Conservation (phyloP, 2,797 vertebrate genomes). For the Onychomys torridus region DNA sequence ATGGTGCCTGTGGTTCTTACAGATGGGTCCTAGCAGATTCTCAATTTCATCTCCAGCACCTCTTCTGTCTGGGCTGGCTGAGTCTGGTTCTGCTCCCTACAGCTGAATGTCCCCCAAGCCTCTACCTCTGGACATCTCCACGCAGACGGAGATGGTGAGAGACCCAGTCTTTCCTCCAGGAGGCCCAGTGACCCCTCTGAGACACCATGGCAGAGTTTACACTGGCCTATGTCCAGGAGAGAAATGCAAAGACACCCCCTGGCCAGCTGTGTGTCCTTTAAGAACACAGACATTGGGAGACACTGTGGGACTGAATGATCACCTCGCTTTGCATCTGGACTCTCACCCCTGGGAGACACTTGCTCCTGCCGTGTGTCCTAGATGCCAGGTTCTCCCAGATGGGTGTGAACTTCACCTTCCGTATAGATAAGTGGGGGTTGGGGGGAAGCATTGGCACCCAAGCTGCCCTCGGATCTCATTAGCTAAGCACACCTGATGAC, state of each 20-base stretch:
- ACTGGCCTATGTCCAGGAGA: not conserved
- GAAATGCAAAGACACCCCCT: not conserved
- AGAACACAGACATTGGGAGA: not conserved
- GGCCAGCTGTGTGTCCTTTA: not conserved
- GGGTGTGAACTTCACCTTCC: not conserved
- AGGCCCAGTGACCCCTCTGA: not conserved
- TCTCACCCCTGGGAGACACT: not conserved
- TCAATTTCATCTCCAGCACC: not conserved
- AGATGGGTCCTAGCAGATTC: not conserved
- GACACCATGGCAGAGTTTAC: not conserved
- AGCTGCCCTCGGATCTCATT: constrained; percentile 64
- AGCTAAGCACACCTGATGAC: constrained; percentile 60
- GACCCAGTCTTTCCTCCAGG: not conserved
- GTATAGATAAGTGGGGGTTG: not conserved
- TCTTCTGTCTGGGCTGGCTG: not conserved
- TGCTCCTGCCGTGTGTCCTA: fast-evolving
- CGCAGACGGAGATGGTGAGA: not conserved
- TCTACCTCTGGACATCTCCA: not conserved
- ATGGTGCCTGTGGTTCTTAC: not conserved
- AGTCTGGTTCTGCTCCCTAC: not conserved
- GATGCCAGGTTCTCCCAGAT: not conserved
- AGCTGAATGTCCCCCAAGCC: not conserved
- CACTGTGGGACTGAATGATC: not conserved
- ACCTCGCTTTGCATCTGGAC: not conserved
- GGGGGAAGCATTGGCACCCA: not conserved